Conservation (phyloP, 1,140 invertebrate species). For the Neodiprion pinetum region DNA sequence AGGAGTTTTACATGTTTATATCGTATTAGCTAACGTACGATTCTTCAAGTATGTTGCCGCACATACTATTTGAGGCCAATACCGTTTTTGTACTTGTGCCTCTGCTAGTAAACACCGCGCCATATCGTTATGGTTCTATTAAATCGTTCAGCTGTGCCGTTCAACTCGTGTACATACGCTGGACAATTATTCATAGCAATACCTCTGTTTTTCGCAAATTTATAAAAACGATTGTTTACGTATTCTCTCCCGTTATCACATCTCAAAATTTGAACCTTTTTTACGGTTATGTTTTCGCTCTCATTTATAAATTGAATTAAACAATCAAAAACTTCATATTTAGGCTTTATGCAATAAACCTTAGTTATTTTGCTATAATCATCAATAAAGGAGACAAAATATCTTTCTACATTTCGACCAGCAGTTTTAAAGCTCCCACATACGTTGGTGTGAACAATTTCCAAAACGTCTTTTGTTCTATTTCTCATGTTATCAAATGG, state of each 20-base stretch:
- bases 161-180: slow-evolving; percentile 33
- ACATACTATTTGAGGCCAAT: slow-evolving; percentile 37
- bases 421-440: slow-evolving; percentile 44
- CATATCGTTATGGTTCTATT: slow-evolving; percentile 37
- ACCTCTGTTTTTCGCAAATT: slow-evolving; percentile 32
- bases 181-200: slow-evolving; percentile 28
- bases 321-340: slow-evolving; percentile 23
- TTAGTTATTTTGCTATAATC: slow-evolving; percentile 31
- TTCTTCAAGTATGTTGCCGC: slow-evolving; percentile 36
- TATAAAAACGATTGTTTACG: slow-evolving; percentile 32
- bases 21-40: slow-evolving; percentile 30
- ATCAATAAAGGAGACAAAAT: slow-evolving; percentile 31
- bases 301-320: slow-evolving; percentile 25
- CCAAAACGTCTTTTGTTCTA: slow-evolving; percentile 26
- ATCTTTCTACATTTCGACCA: slow-evolving; percentile 25
- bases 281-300: slow-evolving; percentile 32
- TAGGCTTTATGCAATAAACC: slow-evolving; percentile 21
- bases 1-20: slow-evolving; percentile 34
- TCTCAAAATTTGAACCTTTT: slow-evolving; percentile 30
- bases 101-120: slow-evolving; percentile 37
- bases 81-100: slow-evolving; percentile 28
- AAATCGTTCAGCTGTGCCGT: slow-evolving; percentile 33
- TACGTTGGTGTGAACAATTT: slow-evolving; percentile 42
- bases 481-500: slow-evolving; percentile 9
- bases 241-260: slow-evolving; percentile 42